Conservation (phyloP, 2,113 vertebrate genomes). For the Mobula birostris region DNA sequence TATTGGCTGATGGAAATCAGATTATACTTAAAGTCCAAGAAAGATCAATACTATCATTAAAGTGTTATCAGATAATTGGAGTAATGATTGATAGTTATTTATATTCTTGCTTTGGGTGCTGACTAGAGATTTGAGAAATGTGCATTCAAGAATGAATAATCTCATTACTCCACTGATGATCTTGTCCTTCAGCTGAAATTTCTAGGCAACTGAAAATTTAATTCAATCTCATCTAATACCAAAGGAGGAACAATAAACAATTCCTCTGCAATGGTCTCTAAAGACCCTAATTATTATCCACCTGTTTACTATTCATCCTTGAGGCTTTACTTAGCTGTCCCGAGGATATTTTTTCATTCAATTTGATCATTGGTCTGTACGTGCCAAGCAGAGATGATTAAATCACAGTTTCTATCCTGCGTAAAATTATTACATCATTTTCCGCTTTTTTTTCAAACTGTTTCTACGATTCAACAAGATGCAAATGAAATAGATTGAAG, state of each 20-base stretch:
- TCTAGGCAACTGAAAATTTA: background rate
- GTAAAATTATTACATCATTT: background rate
- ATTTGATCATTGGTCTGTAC: background rate
- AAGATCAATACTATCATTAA: slow-evolving; percentile 28
- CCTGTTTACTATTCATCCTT: slow-evolving; percentile 1
- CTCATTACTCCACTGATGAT: background rate
- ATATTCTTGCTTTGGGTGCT: background rate
- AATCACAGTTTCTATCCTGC: background rate
- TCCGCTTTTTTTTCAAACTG: background rate
- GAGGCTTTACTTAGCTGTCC: background rate
- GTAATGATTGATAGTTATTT: slow-evolving; percentile 27
- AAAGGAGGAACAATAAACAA: background rate
- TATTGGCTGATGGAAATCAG: background rate
- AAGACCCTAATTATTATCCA: slow-evolving; percentile 2
- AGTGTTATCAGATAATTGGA: slow-evolving; percentile 25
- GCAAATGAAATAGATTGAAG: too few relatives aligned
- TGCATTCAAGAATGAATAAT: background rate
- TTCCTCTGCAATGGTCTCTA: background rate
- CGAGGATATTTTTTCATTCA: background rate
- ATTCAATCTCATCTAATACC: background rate
- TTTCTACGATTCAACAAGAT: background rate
- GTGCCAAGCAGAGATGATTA: background rate
- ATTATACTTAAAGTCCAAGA: slow-evolving; percentile 8
- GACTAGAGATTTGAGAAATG: background rate
- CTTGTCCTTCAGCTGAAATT: slow-evolving; percentile 5